A percentile compares a stretch with the other conserved stretches of the same genome.
Evolutionary conservation across 2,797 vertebrate species (phyloP).

Genomic region (Siniperca scherzeri): DNA sequence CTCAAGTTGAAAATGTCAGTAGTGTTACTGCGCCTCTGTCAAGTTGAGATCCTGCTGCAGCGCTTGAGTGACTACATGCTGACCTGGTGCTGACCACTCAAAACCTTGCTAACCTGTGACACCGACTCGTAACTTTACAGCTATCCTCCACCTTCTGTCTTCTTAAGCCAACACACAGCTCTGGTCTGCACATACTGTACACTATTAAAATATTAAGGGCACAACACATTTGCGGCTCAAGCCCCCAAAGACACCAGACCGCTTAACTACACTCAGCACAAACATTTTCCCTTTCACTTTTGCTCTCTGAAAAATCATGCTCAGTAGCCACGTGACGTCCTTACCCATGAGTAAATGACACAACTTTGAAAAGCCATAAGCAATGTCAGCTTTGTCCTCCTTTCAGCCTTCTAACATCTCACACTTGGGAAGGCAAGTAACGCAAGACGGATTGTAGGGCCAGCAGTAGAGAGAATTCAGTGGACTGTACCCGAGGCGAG

Average conservation of each 20-base stretch:
- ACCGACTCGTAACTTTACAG: background rate
- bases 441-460: conserved; percentile 76
- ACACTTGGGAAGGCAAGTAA: conserved; percentile 68
- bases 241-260: conserved; percentile 18
- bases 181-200: conserved; percentile 19
- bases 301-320: conserved; percentile 37
- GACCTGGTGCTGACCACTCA: conserved; percentile 5
- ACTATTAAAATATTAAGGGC: conserved; percentile 39
- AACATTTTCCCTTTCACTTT: conserved; percentile 51
- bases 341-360: conserved; percentile 71
- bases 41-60: background rate
- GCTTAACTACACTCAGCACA: conserved; percentile 38
- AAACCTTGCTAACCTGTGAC: background rate
- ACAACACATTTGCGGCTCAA: conserved; percentile 1
- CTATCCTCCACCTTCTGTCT: conserved; percentile 8
- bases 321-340: conserved; percentile 40
- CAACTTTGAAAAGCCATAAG: conserved; percentile 70
- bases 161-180: conserved; percentile 5
- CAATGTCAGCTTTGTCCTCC: conserved; percentile 77
- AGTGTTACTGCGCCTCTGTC: background rate
- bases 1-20: background rate
- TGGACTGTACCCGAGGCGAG: conserved; percentile 80
- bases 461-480: conserved; percentile 64
- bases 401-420: conserved; percentile 67
- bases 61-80: background rate